Conservation (phyloP, 2,797 vertebrate genomes). For the Atherinosoma microstoma region DNA sequence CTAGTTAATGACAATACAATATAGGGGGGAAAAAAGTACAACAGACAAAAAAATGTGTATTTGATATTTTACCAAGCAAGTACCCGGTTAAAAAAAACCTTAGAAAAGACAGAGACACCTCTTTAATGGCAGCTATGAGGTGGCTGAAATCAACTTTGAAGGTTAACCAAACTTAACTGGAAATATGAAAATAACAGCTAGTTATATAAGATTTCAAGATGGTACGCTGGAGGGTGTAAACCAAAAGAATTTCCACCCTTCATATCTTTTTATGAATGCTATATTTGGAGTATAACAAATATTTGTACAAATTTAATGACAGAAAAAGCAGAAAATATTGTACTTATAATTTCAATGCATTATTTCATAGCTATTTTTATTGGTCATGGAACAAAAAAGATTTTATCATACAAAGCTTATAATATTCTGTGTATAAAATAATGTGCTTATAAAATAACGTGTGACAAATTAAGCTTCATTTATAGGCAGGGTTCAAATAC, state of each 20-base stretch:
- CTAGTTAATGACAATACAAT: neutral
- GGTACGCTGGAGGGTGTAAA: neutral
- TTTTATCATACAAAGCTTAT: neutral
- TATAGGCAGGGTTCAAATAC: neutral
- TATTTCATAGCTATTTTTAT: neutral
- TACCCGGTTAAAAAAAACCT: neutral
- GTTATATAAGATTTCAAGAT: neutral
- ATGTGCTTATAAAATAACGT: neutral
- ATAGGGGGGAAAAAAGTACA: neutral
- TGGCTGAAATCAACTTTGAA: conserved; percentile 1
- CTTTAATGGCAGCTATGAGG: neutral
- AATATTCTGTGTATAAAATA: neutral
- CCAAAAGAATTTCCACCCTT: neutral
- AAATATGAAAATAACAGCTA: neutral
- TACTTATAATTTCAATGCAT: neutral
- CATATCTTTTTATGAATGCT: neutral
- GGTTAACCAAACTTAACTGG: neutral
- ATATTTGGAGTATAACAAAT: neutral
- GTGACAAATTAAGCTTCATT: neutral
- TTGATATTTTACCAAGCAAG: neutral
- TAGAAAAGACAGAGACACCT: neutral
- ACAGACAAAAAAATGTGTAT: neutral
- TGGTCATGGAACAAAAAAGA: neutral
- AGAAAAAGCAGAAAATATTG: neutral
- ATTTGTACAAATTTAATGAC: neutral